Conservation (phyloP, 35 echinoderm and acorn worm genomes). For the Lytechinus variegatus region DNA sequence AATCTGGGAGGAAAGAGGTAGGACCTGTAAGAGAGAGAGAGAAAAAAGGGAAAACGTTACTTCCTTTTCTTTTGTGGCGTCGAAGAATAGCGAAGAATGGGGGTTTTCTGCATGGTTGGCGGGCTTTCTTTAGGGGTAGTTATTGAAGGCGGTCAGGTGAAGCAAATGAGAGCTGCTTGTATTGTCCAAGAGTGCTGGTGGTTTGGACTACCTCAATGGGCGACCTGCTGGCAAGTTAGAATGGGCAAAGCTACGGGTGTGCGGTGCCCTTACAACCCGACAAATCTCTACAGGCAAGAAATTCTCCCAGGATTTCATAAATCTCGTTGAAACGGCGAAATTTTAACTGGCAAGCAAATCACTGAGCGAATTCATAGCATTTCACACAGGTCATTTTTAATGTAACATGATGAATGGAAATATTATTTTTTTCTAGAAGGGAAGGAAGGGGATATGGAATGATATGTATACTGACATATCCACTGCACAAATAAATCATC, state of each 20-base stretch:
- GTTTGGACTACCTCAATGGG: not conserved
- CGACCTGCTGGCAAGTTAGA: conserved; percentile 8
- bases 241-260: not conserved
- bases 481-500: no score
- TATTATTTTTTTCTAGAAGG: no score
- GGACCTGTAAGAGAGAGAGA: not conserved
- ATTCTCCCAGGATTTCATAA: not conserved
- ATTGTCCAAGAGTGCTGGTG: not conserved
- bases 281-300: not conserved
- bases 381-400: no score
- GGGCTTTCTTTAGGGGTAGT: conserved; percentile 9
- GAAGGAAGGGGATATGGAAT: no score
- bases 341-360: no score
- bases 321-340: no score
- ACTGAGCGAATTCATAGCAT: no score
- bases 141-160: not conserved
- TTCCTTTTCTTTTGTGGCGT: not conserved
- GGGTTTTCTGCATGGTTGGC: not conserved
- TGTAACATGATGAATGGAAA: no score
- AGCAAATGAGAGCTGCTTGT: not conserved
- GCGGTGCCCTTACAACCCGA: not conserved
- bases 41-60: not conserved
- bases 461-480: no score
- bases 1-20: not conserved
- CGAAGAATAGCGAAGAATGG: not conserved